phyloP scores from a whole-genome alignment of 2,888 invertebrate species.

The Cotesia congregata region DNA sequence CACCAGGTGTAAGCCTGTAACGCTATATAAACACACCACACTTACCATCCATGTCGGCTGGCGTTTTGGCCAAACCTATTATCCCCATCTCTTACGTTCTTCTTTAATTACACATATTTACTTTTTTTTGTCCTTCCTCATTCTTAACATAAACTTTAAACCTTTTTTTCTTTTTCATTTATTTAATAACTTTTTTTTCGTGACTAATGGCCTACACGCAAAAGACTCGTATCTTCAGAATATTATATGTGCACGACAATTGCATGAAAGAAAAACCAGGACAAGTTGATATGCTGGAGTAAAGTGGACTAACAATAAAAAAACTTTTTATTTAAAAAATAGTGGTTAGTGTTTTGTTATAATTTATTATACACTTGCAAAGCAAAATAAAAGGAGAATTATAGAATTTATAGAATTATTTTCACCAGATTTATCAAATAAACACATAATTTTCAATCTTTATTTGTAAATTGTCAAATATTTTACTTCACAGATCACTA shows the following conservation, averaged over 20 bases:
- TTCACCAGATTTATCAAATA: constrained; percentile 18
- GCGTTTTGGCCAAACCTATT: constrained; percentile 38
- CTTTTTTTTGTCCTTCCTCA: constrained; percentile 24
- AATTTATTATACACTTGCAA: not conserved
- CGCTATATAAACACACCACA: constrained; percentile 64
- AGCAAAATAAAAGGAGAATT: not conserved
- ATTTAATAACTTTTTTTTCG: constrained; percentile 34
- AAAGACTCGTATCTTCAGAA: constrained; percentile 4
- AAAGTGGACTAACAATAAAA: not conserved
- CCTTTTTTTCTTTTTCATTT: constrained; percentile 28
- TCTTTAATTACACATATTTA: constrained; percentile 34
- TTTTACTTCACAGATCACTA: not conserved
- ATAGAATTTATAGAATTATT: not conserved
- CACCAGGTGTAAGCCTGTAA: constrained; percentile 67
- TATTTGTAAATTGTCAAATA: not conserved
- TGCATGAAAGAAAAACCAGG: not conserved
- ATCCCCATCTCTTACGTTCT: constrained; percentile 36
- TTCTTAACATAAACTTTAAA: not conserved
- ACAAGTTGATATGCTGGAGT: not conserved
- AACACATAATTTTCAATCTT: not conserved
- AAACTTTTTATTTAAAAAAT: not conserved
- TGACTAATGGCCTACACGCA: constrained; percentile 41
- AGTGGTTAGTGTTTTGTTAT: not conserved
- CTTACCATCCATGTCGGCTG: constrained; percentile 40
- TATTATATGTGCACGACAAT: not conserved